Evolutionary conservation across 64 coral and sea anemone genomes (phyloP).

Genomic region (Dendrophyllia cribrosa): DNA sequence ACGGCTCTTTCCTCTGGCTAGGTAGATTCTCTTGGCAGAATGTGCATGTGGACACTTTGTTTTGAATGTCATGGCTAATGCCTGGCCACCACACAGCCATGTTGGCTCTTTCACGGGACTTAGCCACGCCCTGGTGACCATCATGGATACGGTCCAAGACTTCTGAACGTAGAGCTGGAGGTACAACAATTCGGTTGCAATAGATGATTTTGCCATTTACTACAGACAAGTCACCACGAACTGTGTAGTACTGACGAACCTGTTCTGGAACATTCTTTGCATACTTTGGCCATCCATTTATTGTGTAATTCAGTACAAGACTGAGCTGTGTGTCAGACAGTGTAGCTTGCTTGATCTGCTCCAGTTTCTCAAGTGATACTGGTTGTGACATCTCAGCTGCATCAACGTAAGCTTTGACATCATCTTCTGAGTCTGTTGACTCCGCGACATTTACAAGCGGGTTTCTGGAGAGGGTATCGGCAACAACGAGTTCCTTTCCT

Average conservation of each 20-base stretch:
- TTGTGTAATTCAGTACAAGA: background rate
- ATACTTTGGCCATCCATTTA: slow-evolving; percentile 36
- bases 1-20: background rate
- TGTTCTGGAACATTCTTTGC: background rate
- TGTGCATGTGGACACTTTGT: slow-evolving; percentile 24
- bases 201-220: slow-evolving; percentile 37
- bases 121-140: slow-evolving; percentile 33
- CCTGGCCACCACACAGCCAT: slow-evolving; percentile 6
- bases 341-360: background rate
- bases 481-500: slow-evolving; percentile 25
- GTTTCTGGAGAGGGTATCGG: slow-evolving; percentile 15
- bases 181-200: background rate
- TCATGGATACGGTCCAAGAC: slow-evolving; percentile 40
- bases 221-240: slow-evolving; percentile 5
- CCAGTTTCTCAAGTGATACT: slow-evolving; percentile 9
- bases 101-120: slow-evolving; percentile 1
- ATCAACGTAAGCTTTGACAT: slow-evolving; percentile 31
- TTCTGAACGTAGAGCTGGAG: background rate
- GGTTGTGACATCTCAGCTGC: background rate
- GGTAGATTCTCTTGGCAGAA: background rate
- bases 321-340: background rate
- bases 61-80: slow-evolving; percentile 7
- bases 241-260: background rate
- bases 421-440: background rate
- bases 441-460: background rate